Evolutionary conservation across 2,113 vertebrate species (phyloP).

Genomic region (Dicerorhinus sumatrensis): DNA sequence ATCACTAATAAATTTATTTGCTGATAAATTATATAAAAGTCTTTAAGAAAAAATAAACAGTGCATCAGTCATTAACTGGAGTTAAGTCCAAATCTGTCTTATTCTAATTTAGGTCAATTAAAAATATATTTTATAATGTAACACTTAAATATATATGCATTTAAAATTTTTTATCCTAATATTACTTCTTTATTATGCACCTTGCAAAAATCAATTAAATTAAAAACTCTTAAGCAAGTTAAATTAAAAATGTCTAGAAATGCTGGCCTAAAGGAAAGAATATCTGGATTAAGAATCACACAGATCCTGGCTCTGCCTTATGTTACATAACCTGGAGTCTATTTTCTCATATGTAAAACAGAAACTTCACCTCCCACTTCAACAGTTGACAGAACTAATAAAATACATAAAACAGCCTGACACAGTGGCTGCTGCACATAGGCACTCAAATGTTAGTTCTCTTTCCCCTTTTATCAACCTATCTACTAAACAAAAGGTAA

Average conservation of each 20-base stretch:
- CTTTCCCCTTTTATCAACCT: background rate
- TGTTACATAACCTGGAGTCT: background rate
- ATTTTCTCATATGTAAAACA: slow-evolving; percentile 1
- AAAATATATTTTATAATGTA: slow-evolving; percentile 32
- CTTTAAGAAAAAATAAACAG: slow-evolving; percentile 32
- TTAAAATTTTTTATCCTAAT: background rate
- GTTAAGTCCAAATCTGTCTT: background rate
- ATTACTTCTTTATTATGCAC: background rate
- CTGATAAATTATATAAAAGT: slow-evolving; percentile 31
- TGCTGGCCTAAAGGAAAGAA: background rate
- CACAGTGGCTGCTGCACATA: background rate
- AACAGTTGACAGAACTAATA: slow-evolving; percentile 11
- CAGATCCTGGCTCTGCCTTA: slow-evolving; percentile 2
- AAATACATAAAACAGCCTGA: slow-evolving; percentile 4
- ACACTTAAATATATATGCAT: slow-evolving; percentile 2
- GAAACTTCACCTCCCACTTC: background rate
- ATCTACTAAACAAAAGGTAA: background rate
- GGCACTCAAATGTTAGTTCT: background rate
- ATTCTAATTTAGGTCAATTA: background rate
- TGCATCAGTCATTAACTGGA: background rate
- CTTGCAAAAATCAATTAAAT: slow-evolving; percentile 12
- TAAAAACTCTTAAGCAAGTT: slow-evolving; percentile 23
- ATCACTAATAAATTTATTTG: background rate
- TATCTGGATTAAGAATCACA: background rate
- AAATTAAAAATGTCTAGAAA: slow-evolving; percentile 51